phyloP scores from a whole-genome alignment of 1,140 invertebrate species.

The Apis dorsata region DNA sequence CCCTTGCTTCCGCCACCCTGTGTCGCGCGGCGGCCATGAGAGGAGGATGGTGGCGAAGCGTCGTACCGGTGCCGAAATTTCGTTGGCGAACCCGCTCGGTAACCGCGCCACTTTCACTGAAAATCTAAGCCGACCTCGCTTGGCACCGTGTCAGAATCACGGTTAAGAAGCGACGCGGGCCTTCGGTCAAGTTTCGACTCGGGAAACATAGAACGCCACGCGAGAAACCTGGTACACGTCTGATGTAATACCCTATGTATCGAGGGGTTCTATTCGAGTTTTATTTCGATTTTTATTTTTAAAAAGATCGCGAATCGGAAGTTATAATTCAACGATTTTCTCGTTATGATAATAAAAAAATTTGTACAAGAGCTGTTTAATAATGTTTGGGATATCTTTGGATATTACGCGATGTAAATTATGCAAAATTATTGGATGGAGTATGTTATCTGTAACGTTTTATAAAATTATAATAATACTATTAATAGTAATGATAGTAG shows the following conservation, averaged over 20 bases:
- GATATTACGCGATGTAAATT: too few relatives aligned
- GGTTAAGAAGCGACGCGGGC: slow-evolving; percentile 22
- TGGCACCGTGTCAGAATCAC: slow-evolving; percentile 50
- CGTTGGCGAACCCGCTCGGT: not conserved
- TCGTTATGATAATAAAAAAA: too few relatives aligned
- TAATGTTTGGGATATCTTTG: too few relatives aligned
- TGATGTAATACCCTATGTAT: not conserved
- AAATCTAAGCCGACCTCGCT: slow-evolving; percentile 42
- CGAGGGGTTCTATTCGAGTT: not conserved
- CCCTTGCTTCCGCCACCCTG: too few relatives aligned
- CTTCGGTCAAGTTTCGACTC: slow-evolving; percentile 41
- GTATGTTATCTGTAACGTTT: too few relatives aligned
- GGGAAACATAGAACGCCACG: not conserved
- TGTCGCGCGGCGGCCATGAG: not conserved
- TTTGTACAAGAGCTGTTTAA: too few relatives aligned
- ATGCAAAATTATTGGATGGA: too few relatives aligned
- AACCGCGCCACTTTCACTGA: slow-evolving; percentile 47
- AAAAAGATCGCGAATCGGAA: too few relatives aligned
- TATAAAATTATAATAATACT: too few relatives aligned
- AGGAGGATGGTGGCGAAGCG: too few relatives aligned
- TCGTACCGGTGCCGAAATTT: slow-evolving; percentile 18
- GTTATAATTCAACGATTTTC: too few relatives aligned
- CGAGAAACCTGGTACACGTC: not conserved
- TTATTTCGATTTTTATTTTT: not conserved
- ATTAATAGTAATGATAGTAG: not conserved